A percentile compares a stretch with the other conserved stretches of the same genome.
These are phyloP conservation scores for Drosophila anomelani DNA, from an alignment of 2,888 invertebrate species.

Conservation along the genomic window DNA sequence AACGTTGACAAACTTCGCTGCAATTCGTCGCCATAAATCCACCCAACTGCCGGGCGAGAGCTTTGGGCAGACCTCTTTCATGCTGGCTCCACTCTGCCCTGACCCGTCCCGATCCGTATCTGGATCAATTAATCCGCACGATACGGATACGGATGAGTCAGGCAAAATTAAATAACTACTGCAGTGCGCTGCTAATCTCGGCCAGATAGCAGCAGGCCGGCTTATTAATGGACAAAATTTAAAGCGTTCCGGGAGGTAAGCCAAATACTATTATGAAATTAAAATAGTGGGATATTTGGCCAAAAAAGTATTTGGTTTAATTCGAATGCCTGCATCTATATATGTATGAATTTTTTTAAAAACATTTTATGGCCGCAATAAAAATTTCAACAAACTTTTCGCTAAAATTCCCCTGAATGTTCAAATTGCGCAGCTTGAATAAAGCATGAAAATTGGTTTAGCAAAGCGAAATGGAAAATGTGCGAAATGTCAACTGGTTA, in stretches of 20 bases:
- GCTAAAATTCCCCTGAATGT: slow-evolving; percentile 2
- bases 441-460: slow-evolving; percentile 15
- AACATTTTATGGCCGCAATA: slow-evolving; percentile 17
- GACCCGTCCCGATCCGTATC: slow-evolving; percentile 27
- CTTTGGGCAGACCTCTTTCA: slow-evolving; percentile 10
- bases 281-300: neutral
- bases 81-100: neutral
- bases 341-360: neutral
- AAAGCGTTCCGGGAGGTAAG: neutral
- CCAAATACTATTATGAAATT: neutral
- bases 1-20: slow-evolving; percentile 67
- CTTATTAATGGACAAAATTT: slow-evolving; percentile 17
- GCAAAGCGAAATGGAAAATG: slow-evolving; percentile 6
- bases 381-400: slow-evolving; percentile 9
- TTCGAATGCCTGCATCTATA: slow-evolving; percentile 6
- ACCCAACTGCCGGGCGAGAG: slow-evolving; percentile 5
- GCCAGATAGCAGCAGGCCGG: neutral
- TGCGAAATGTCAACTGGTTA: slow-evolving; percentile 10
- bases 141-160: slow-evolving; percentile 31
- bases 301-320: slow-evolving; percentile 6
- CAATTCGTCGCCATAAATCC: slow-evolving; percentile 47
- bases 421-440: slow-evolving; percentile 17
- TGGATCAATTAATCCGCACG: slow-evolving; percentile 33
- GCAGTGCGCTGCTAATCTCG: slow-evolving; percentile 11
- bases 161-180: slow-evolving; percentile 20